These are phyloP conservation scores for Arion vulgaris DNA, from an alignment of 1,140 invertebrate genomes.

Conservation along the genomic window DNA sequence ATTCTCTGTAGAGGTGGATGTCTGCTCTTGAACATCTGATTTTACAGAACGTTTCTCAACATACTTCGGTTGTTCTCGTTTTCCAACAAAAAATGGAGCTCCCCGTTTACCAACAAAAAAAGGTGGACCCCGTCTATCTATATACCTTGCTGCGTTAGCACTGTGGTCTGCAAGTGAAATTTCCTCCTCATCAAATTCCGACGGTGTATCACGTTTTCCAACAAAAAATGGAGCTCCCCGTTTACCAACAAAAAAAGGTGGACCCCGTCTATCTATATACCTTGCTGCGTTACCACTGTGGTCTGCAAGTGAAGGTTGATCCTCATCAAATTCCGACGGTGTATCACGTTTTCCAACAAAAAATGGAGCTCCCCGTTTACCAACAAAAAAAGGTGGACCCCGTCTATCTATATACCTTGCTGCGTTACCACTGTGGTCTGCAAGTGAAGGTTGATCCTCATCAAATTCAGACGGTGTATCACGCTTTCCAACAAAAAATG, in stretches of 20 bases:
- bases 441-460: background rate
- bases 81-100: background rate
- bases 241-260: slow-evolving; percentile 11
- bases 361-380: background rate
- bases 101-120: background rate
- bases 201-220: background rate
- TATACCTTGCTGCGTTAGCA: background rate
- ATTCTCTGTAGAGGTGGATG: background rate
- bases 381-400: background rate
- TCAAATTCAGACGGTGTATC: background rate
- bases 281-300: too few species aligned
- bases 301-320: background rate
- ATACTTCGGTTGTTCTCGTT: background rate
- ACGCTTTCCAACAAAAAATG: background rate
- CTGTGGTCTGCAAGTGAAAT: background rate
- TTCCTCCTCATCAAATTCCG: background rate
- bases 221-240: background rate
- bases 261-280: too few species aligned
- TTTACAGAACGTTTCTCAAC: background rate
- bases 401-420: background rate
- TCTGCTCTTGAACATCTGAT: background rate
- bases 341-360: background rate
- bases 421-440: background rate
- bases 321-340: background rate
- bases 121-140: background rate